Evolutionary conservation across 1,140 invertebrate species (phyloP).

Genomic region (Rhopalosiphum maidis): DNA sequence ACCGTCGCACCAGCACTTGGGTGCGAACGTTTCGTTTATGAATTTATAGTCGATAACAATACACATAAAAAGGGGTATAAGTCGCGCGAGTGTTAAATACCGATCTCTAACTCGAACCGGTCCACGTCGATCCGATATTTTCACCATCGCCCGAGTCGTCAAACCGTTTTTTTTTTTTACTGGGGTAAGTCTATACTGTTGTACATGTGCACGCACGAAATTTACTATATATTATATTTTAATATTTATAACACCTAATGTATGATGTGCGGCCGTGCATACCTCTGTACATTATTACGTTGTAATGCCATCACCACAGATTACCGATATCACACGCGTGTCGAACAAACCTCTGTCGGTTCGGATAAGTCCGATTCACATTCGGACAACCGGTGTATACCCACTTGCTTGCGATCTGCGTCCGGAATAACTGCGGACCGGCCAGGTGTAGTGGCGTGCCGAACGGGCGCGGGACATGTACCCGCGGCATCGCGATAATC

Average conservation of each 20-base stretch:
- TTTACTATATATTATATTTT: not conserved
- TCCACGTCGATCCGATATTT: not conserved
- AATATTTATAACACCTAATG: not conserved
- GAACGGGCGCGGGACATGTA: not conserved
- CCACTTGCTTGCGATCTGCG: not conserved
- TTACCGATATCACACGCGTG: not conserved
- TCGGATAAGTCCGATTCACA: not conserved
- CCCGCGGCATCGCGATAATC: not conserved
- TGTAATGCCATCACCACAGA: not conserved
- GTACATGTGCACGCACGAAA: not conserved
- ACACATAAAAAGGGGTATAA: not conserved
- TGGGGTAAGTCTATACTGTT: not conserved
- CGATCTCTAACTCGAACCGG: not conserved
- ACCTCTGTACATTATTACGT: not conserved
- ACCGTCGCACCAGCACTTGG: not conserved
- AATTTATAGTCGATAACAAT: not conserved
- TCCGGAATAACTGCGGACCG: not conserved
- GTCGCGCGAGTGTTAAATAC: not conserved
- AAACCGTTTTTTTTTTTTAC: not conserved
- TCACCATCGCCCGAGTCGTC: not conserved
- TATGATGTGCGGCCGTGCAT: not conserved
- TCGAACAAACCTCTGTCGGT: not conserved
- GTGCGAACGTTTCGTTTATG: conserved; percentile 13
- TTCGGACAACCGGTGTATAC: not conserved
- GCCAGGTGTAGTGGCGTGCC: not conserved